Conservation (phyloP, 2,888 invertebrate genomes). For the Heteromurus nitidus region DNA sequence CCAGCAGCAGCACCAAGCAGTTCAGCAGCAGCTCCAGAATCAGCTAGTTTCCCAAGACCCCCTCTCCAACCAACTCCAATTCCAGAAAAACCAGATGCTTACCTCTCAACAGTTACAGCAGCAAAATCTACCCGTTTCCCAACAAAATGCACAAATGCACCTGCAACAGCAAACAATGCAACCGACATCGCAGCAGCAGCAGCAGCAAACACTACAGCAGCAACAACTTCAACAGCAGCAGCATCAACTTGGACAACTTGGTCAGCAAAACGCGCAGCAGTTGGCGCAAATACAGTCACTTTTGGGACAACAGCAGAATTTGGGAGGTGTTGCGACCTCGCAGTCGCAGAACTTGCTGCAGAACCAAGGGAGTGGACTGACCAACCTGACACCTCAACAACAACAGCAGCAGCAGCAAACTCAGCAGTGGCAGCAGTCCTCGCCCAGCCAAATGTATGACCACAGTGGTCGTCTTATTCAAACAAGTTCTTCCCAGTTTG, state of each 20-base stretch:
- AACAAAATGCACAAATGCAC: slow-evolving; percentile 52
- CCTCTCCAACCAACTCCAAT: slow-evolving; percentile 47
- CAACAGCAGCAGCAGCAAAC: slow-evolving; percentile 37
- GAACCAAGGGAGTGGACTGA: slow-evolving; percentile 35
- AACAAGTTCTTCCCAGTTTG: slow-evolving; percentile 61
- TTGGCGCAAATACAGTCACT: slow-evolving; percentile 23
- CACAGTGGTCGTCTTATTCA: slow-evolving; percentile 61
- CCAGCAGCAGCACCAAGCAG: slow-evolving; percentile 57
- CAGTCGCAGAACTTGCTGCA: slow-evolving; percentile 49
- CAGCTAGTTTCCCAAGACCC: slow-evolving; percentile 55
- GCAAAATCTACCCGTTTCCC: slow-evolving; percentile 31
- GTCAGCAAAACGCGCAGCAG: slow-evolving; percentile 54
- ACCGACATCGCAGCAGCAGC: slow-evolving; percentile 58
- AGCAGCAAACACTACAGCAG: slow-evolving; percentile 10
- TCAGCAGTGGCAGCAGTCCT: slow-evolving; percentile 55
- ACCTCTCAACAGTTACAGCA: slow-evolving; percentile 26
- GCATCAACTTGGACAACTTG: slow-evolving; percentile 37
- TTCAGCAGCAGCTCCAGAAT: too few relatives aligned
- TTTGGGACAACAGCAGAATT: slow-evolving; percentile 50
- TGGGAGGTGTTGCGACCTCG: slow-evolving; percentile 27
- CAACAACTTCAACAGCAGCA: slow-evolving; percentile 13
- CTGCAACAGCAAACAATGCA: slow-evolving; percentile 41
- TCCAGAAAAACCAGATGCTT: slow-evolving; percentile 49
- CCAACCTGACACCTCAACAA: too few relatives aligned
- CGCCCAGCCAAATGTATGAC: slow-evolving; percentile 65